Evolutionary conservation across 2,113 vertebrate species (phyloP).

Genomic region (Hyaena hyaena): DNA sequence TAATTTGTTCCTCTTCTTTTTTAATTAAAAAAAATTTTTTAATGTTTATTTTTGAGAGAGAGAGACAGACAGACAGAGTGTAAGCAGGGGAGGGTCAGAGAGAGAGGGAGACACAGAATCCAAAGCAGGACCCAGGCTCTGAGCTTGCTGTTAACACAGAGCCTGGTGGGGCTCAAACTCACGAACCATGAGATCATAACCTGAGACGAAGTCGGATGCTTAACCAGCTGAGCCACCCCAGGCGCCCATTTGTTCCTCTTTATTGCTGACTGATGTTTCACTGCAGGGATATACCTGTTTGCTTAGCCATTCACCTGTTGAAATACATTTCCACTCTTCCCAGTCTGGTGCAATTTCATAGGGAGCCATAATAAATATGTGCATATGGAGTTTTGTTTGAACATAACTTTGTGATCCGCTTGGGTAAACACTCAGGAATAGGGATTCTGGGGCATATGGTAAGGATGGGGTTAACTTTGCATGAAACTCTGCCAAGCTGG

Average conservation of each 20-base stretch:
- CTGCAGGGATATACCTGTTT: rapidly evolving
- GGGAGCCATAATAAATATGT: neutral
- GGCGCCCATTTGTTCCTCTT: neutral
- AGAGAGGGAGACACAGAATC: no score
- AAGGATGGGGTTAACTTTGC: neutral
- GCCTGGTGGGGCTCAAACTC: no score
- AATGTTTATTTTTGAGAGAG: no score
- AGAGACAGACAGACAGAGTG: no score
- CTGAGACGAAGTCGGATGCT: no score
- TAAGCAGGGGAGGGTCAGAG: no score
- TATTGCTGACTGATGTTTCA: neutral
- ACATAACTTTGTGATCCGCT: neutral
- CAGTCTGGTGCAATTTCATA: neutral
- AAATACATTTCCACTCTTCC: neutral
- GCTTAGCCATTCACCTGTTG: neutral
- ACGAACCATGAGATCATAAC: no score
- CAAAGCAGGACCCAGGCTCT: no score
- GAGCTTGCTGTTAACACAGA: no score
- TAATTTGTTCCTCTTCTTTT: neutral
- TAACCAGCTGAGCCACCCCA: no score
- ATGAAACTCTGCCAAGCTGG: neutral
- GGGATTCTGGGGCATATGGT: neutral
- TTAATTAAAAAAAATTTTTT: no score
- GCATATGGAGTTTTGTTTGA: neutral
- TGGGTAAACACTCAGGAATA: neutral